Conservation (phyloP, 2,888 invertebrate species). For the Seira ritae region DNA sequence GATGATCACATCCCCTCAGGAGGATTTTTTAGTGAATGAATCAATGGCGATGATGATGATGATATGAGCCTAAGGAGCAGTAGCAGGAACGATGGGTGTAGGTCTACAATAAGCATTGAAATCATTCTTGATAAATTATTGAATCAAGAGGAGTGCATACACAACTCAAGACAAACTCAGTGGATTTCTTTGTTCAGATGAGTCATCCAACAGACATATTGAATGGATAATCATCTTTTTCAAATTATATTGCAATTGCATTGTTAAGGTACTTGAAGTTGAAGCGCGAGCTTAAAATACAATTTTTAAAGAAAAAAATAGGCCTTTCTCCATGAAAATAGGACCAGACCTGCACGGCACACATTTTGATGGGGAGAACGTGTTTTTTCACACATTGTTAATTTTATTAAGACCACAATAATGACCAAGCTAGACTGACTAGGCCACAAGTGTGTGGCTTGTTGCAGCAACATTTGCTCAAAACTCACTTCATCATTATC, state of each 20-base stretch:
- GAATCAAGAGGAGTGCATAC: background rate
- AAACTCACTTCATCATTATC: background rate
- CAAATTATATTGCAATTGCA: no score
- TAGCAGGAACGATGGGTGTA: conserved; percentile 22
- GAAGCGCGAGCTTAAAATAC: no score
- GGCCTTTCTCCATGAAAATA: conserved; percentile 9
- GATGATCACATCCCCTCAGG: conserved; percentile 39
- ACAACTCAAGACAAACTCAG: no score
- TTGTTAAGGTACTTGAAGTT: no score
- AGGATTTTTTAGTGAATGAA: background rate
- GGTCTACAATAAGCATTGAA: background rate
- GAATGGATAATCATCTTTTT: background rate
- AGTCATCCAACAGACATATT: background rate
- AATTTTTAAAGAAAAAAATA: background rate
- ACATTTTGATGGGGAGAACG: background rate
- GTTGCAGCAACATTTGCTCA: background rate
- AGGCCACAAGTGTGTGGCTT: background rate
- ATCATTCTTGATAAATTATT: conserved; percentile 16
- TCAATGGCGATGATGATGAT: conserved; percentile 38
- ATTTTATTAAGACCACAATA: conserved; percentile 10
- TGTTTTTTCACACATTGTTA: conserved; percentile 9
- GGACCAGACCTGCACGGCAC: no score
- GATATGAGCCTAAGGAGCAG: conserved; percentile 26
- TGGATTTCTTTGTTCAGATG: background rate
- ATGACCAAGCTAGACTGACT: background rate